Conservation (phyloP, 2,888 invertebrate genomes). For the Netelia inedita region DNA sequence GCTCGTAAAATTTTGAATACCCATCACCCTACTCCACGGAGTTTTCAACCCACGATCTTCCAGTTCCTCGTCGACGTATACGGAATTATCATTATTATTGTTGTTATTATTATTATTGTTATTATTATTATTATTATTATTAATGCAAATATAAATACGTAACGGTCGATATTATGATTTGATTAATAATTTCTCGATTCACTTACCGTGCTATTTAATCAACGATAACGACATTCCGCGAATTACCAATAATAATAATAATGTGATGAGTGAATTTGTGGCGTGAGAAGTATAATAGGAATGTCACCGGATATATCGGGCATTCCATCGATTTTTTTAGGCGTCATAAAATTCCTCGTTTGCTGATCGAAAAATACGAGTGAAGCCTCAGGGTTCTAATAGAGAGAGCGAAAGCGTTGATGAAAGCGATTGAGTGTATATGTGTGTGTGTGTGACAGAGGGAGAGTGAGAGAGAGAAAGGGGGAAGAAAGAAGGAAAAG, state of each 20-base stretch:
- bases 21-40: conserved; percentile 55
- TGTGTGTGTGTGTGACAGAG: conserved; percentile 7
- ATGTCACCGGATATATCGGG: conserved; percentile 59
- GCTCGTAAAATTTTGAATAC: conserved; percentile 69
- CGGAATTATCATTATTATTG: conserved; percentile 26
- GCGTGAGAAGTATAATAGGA: conserved; percentile 65
- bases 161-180: conserved; percentile 8
- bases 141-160: not conserved
- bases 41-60: conserved; percentile 44
- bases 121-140: conserved; percentile 17
- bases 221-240: not conserved
- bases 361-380: conserved; percentile 69
- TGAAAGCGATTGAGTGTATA: conserved; percentile 37
- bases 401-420: conserved; percentile 54
- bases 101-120: not conserved
- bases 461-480: conserved; percentile 23
- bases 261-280: conserved; percentile 19
- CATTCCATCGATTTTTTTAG: conserved; percentile 57
- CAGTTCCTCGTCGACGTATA: conserved; percentile 43
- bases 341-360: conserved; percentile 70
- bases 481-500: conserved; percentile 58
- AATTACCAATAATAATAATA: conserved; percentile 14
- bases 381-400: conserved; percentile 53
- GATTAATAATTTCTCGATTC: conserved; percentile 4
- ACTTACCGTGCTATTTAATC: conserved; percentile 1